Evolutionary conservation across 1,140 invertebrate genomes (phyloP), one percentile per base, ranked within the genome.

Genomic region (Octopus sinensis): DNA sequence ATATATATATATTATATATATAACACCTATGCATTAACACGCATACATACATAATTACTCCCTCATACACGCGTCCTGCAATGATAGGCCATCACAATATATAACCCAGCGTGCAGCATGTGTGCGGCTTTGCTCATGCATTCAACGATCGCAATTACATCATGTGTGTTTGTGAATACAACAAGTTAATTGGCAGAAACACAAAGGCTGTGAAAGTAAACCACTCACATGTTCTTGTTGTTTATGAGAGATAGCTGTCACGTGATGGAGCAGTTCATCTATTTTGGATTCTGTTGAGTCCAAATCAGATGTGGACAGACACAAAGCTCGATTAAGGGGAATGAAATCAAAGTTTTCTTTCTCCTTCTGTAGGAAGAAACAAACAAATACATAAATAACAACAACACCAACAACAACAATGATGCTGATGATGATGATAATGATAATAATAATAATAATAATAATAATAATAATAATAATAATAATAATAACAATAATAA

Each of bases 321-420:
- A 90, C 53, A 91, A 83, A 30, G 90, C 90, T 73, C 89, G 84
- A 82, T 91, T 91, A 84, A 90, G 86, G 4, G 90, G 90, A 68
- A 91, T 89, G 86, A 90, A 91, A 76, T 90, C 90, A 80, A 90
- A 89, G 75, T 88, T 90, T 80, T 91, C 89, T 75, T 84, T 85
- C 30, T 85, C 84, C 62, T 90, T 83, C 89, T 90, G 84, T 43
- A 0, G 30, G 30, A 43, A 43, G 30, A 43, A 43, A 43, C 0
- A 43, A 43, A 43, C 30, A 43, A 43, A 3, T 43, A 43, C 0
- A 43, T 43, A 43, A 43, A 43, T 43, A 43, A 43, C 30, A 43
- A 43, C 30, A 43, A 43, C 30, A 43, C 0, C 30, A 43, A 3
- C 30, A 23, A 23, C 23, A 23, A 23, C 23, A 23, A 23, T 23